These are phyloP conservation scores for Prunella himalayana DNA, from an alignment of 2,113 vertebrate species.

Conservation along the genomic window DNA sequence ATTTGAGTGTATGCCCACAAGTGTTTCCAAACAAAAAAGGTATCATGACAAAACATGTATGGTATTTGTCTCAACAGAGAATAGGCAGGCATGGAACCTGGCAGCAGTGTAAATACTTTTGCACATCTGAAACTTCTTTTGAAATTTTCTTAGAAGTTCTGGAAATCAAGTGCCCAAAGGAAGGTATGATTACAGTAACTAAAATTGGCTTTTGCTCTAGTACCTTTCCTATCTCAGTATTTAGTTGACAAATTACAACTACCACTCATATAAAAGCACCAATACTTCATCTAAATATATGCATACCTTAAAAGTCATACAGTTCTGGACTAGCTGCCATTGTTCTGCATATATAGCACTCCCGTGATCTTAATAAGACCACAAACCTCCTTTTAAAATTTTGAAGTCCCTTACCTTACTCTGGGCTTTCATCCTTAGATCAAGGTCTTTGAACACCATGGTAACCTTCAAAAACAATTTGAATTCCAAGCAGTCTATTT, in stretches of 20 bases:
- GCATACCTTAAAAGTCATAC: background rate
- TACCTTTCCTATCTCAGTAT: background rate
- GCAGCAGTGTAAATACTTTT: background rate
- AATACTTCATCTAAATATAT: background rate
- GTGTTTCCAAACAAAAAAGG: background rate
- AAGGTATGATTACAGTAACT: background rate
- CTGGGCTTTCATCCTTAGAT: background rate
- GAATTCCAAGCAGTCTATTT: background rate
- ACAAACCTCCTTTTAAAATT: background rate
- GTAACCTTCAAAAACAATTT: background rate
- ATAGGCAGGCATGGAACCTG: background rate
- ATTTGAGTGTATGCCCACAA: background rate
- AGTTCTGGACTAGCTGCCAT: background rate
- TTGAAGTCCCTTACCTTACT: background rate
- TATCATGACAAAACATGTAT: accelerated
- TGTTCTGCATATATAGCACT: background rate
- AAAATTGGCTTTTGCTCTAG: background rate
- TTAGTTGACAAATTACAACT: background rate
- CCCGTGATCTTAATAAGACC: background rate
- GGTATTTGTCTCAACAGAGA: background rate
- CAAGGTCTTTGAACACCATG: background rate
- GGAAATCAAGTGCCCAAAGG: background rate
- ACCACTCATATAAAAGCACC: background rate
- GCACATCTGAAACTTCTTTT: background rate
- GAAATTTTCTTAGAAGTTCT: background rate